Percentiles rank a stretch among this genome's conserved stretches.
phyloP scores from a whole-genome alignment of 2,113 vertebrate species.

The Chiloscyllium plagiosum region DNA sequence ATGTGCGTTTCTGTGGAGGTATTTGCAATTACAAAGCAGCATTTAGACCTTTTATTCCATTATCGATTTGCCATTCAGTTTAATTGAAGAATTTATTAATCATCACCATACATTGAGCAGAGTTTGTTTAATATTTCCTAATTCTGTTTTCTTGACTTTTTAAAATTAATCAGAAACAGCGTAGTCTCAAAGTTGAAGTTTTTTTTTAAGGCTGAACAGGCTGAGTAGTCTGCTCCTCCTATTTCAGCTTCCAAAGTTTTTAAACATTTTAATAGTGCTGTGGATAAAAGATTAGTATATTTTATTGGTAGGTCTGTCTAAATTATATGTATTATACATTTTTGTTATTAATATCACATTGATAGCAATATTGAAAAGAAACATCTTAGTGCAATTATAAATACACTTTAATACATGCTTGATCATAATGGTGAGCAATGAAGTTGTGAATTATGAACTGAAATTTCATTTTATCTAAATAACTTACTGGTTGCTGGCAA shows the following conservation, averaged over 20 bases:
- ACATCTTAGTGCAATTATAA: background rate
- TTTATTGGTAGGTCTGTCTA: background rate
- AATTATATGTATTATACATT: background rate
- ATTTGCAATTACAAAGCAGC: background rate
- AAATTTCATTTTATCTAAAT: background rate
- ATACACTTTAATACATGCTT: too few species aligned
- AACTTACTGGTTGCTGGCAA: background rate
- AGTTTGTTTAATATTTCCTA: background rate
- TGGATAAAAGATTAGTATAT: background rate
- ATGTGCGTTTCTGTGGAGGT: conserved; percentile 4
- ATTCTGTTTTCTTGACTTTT: background rate
- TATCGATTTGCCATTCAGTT: background rate
- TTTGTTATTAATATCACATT: background rate
- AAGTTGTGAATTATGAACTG: background rate
- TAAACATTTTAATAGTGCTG: background rate
- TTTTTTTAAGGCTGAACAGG: background rate
- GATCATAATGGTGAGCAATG: background rate
- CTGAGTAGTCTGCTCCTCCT: background rate
- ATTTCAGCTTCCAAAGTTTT: background rate
- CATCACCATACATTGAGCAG: background rate
- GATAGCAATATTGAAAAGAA: background rate
- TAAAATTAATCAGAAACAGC: background rate
- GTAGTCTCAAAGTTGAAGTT: background rate
- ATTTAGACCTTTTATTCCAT: background rate
- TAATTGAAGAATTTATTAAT: conserved; percentile 5